Conservation (phyloP, 2,113 vertebrate species). For the Seriola dumerili region DNA sequence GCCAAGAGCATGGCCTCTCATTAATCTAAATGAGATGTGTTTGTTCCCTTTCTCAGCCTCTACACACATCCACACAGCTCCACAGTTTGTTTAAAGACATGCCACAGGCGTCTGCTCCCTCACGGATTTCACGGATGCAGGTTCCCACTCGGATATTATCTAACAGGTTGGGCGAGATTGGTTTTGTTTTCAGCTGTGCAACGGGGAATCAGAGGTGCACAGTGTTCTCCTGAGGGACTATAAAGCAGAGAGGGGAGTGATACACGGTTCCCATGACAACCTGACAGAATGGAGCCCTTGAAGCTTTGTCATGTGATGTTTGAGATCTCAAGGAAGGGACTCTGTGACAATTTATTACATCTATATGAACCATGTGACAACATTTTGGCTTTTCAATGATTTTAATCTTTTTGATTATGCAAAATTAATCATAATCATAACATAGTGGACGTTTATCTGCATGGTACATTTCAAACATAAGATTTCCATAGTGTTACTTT, state of each 20-base stretch:
- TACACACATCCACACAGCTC: constrained; percentile 33
- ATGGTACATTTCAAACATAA: not conserved
- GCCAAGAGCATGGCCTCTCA: constrained; percentile 65
- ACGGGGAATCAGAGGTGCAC: constrained; percentile 61
- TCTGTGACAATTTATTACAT: constrained; percentile 47
- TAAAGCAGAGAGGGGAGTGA: constrained; percentile 67
- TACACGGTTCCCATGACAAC: constrained; percentile 85
- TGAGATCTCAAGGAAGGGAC: constrained; percentile 64
- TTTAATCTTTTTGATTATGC: not conserved
- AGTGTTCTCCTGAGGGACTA: constrained; percentile 72
- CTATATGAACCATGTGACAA: not conserved
- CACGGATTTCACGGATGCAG: constrained; percentile 10
- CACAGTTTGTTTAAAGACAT: constrained; percentile 45
- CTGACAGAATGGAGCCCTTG: constrained; percentile 78
- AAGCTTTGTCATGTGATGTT: constrained; percentile 79
- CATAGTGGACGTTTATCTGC: not conserved
- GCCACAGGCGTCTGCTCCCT: constrained; percentile 30
- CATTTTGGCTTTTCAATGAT: constrained; percentile 4
- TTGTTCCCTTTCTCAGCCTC: constrained; percentile 56
- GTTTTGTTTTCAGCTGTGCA: constrained; percentile 55
- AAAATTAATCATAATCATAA: not conserved
- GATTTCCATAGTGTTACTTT: not conserved
- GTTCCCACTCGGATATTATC: constrained; percentile 31
- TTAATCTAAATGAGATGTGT: constrained; percentile 76
- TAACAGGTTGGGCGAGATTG: constrained; percentile 47